phyloP scores from a whole-genome alignment of 2,113 vertebrate genomes.

The Entelurus aequoreus region DNA sequence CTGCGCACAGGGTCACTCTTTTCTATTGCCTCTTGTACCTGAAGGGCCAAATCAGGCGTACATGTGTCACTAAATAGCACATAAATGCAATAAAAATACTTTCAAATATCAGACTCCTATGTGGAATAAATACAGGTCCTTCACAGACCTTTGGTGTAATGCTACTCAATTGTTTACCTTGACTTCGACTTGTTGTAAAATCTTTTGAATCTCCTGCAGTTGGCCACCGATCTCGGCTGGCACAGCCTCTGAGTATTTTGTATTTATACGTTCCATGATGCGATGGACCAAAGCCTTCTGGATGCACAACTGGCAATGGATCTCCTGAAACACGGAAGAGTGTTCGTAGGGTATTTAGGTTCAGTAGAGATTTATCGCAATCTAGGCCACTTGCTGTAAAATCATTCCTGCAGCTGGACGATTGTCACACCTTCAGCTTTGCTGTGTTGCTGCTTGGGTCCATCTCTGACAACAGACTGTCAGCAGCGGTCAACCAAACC shows the following conservation, averaged over 20 bases:
- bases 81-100: neutral
- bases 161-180: conserved; percentile 72
- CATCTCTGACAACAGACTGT: conserved; percentile 49
- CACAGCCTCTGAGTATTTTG: conserved; percentile 79
- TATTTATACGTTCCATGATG: conserved; percentile 77
- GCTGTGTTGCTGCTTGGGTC: conserved; percentile 59
- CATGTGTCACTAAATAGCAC: neutral
- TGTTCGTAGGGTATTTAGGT: neutral
- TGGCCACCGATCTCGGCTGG: conserved; percentile 75
- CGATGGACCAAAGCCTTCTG: conserved; percentile 75
- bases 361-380: neutral
- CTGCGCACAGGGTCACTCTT: conserved; percentile 74
- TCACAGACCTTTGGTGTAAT: neutral
- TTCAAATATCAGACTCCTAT: neutral
- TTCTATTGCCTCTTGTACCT: conserved; percentile 76
- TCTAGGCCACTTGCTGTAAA: neutral
- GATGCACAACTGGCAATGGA: conserved; percentile 70
- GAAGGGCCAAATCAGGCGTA: neutral
- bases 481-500: conserved; percentile 65
- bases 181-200: conserved; percentile 74
- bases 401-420: neutral
- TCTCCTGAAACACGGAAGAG: conserved; percentile 63
- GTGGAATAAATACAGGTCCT: neutral
- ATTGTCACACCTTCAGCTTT: conserved; percentile 75
- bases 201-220: conserved; percentile 75